A percentile compares a stretch with the other conserved stretches of the same genome.
phyloP scores from a whole-genome alignment of 2,113 vertebrate species.

The Trochalopteron elliotii region DNA sequence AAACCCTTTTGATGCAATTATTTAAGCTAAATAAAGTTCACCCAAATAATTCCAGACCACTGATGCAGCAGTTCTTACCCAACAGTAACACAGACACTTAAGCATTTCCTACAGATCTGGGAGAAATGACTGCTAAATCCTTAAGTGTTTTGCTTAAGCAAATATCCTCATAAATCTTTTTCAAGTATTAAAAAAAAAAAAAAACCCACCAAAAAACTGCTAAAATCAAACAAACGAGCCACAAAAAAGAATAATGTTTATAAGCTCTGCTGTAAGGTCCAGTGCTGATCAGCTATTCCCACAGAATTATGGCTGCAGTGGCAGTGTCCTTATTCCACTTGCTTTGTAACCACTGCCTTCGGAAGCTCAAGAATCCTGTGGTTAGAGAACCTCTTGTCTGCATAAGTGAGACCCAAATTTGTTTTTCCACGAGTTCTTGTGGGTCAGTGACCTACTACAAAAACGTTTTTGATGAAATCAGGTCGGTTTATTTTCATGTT shows the following conservation, averaged over 20 bases:
- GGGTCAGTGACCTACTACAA: slow-evolving; percentile 58
- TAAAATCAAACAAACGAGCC: slow-evolving; percentile 29
- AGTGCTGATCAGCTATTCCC: neutral
- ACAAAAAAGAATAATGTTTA: neutral
- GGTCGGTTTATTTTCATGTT: slow-evolving; percentile 58
- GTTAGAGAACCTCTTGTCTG: slow-evolving; percentile 40
- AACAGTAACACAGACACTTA: slow-evolving; percentile 9
- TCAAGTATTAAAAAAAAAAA: neutral
- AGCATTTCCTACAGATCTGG: slow-evolving; percentile 21
- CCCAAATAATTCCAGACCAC: neutral
- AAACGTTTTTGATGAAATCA: slow-evolving; percentile 60
- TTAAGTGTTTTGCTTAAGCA: neutral
- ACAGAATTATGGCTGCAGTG: neutral
- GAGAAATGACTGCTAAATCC: slow-evolving; percentile 15
- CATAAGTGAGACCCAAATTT: slow-evolving; percentile 50
- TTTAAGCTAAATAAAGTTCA: slow-evolving; percentile 18
- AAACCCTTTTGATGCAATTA: neutral
- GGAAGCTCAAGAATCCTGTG: slow-evolving; percentile 22
- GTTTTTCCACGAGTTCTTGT: slow-evolving; percentile 53
- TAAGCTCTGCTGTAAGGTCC: neutral
- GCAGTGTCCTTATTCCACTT: neutral
- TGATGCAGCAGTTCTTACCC: neutral
- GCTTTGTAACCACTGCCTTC: neutral
- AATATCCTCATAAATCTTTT: slow-evolving; percentile 23
- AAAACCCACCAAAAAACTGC: neutral